These are phyloP conservation scores for Maconellicoccus hirsutus DNA, from an alignment of 1,140 invertebrate genomes.

Conservation along the genomic window DNA sequence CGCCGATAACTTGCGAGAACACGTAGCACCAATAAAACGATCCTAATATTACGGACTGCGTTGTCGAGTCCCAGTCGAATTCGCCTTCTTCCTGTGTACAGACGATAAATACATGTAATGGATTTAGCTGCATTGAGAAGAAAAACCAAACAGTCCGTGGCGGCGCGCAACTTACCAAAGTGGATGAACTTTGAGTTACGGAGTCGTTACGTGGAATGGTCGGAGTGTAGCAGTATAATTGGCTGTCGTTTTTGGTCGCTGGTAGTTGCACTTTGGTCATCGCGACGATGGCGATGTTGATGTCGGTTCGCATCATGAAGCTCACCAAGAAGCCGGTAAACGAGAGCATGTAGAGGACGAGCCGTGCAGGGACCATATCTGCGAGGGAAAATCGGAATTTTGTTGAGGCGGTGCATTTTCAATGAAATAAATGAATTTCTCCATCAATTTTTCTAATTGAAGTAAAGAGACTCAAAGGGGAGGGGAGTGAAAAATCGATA, in stretches of 20 bases:
- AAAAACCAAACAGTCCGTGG: too few relatives aligned
- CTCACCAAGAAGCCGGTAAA: constrained; percentile 59
- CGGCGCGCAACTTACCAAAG: not conserved
- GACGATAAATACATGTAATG: too few relatives aligned
- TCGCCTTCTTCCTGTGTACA: constrained; percentile 38
- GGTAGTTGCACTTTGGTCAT: constrained; percentile 40
- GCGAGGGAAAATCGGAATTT: not conserved
- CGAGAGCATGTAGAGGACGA: constrained; percentile 55
- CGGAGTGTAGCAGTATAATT: constrained; percentile 32
- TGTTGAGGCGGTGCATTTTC: too few relatives aligned
- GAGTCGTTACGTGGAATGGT: constrained; percentile 23
- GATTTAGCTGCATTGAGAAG: too few relatives aligned
- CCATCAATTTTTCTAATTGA: too few relatives aligned
- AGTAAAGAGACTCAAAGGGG: too few relatives aligned
- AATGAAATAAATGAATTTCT: too few relatives aligned
- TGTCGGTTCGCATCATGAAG: constrained; percentile 65
- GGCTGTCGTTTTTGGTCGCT: constrained; percentile 27
- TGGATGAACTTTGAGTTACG: not conserved
- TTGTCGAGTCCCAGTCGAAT: constrained; percentile 46
- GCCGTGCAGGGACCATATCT: constrained; percentile 47
- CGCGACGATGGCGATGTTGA: constrained; percentile 56
- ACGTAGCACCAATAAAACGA: constrained; percentile 65
- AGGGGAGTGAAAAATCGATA: too few relatives aligned
- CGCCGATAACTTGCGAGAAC: constrained; percentile 54
- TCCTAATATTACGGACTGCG: constrained; percentile 49